phyloP scores from a whole-genome alignment of 2,888 invertebrate genomes.

The Trissolcus brochymenae region DNA sequence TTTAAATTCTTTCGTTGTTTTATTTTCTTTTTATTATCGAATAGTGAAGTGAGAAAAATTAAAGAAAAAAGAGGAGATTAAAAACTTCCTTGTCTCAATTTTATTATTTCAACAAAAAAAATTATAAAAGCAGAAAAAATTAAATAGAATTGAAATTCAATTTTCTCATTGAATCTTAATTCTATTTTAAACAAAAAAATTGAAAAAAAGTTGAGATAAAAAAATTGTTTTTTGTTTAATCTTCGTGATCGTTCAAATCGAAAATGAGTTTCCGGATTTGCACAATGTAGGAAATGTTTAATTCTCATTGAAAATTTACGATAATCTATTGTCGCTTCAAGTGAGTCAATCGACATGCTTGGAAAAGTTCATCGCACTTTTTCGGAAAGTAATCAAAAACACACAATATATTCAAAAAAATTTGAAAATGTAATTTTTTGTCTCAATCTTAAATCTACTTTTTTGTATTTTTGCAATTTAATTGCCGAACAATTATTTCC shows the following conservation, averaged over 20 bases:
- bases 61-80: too few relatives aligned
- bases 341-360: conserved; percentile 54
- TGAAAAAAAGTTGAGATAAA: conserved; percentile 9
- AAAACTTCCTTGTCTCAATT: too few relatives aligned
- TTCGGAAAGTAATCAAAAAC: neutral
- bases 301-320: conserved; percentile 41
- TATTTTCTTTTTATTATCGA: too few relatives aligned
- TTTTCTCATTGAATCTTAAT: neutral
- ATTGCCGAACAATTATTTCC: neutral
- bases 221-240: conserved; percentile 29
- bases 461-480: neutral
- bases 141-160: neutral
- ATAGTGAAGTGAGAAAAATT: too few relatives aligned
- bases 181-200: neutral
- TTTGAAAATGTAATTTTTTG: neutral
- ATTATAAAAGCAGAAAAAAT: neutral
- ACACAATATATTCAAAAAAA: neutral
- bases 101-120: too few relatives aligned
- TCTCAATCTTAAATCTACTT: neutral
- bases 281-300: conserved; percentile 52
- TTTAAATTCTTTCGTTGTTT: too few relatives aligned
- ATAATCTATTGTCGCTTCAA: conserved; percentile 45
- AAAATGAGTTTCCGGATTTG: conserved; percentile 43
- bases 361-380: conserved; percentile 38
- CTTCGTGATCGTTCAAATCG: conserved; percentile 11